Evolutionary conservation across 2,888 invertebrate genomes (phyloP).

Genomic region (Oscheius onirici): DNA sequence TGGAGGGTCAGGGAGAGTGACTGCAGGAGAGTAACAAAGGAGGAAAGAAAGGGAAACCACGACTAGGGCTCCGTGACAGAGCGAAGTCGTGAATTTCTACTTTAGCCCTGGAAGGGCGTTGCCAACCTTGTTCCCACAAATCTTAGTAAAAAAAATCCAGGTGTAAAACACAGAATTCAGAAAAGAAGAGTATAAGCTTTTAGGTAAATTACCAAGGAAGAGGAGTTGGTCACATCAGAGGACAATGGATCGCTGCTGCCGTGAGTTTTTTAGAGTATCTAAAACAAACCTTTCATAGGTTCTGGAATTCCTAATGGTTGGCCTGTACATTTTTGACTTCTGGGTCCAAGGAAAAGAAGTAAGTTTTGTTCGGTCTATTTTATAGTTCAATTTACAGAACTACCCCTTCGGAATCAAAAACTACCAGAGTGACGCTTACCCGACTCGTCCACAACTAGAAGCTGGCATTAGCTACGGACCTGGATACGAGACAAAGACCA

Average conservation of each 20-base stretch:
- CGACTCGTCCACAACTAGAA: slow-evolving; percentile 16
- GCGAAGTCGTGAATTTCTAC: no score
- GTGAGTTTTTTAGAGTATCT: slow-evolving; percentile 28
- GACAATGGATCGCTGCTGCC: slow-evolving; percentile 63
- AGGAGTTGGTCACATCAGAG: slow-evolving; percentile 52
- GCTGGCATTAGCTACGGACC: background rate
- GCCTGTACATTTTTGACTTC: slow-evolving; percentile 53
- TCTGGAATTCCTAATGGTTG: slow-evolving; percentile 57
- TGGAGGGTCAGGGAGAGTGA: no score
- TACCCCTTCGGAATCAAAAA: slow-evolving; percentile 54
- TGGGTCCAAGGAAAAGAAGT: slow-evolving; percentile 53
- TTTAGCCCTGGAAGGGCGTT: no score
- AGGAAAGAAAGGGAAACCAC: no score
- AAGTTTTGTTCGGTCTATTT: slow-evolving; percentile 8
- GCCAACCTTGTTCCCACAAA: no score
- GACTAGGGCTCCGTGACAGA: no score
- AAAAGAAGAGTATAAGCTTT: no score
- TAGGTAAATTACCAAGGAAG: slow-evolving; percentile 56
- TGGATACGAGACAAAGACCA: background rate
- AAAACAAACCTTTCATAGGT: slow-evolving; percentile 39
- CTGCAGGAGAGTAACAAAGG: no score
- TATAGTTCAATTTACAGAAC: slow-evolving; percentile 37
- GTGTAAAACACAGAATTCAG: no score
- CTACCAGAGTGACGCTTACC: slow-evolving; percentile 41
- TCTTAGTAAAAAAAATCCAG: no score